Percentiles rank a stretch among this genome's conserved stretches.
phyloP scores from a whole-genome alignment of 2,888 invertebrate species.

The Epinotia brunnichana region DNA sequence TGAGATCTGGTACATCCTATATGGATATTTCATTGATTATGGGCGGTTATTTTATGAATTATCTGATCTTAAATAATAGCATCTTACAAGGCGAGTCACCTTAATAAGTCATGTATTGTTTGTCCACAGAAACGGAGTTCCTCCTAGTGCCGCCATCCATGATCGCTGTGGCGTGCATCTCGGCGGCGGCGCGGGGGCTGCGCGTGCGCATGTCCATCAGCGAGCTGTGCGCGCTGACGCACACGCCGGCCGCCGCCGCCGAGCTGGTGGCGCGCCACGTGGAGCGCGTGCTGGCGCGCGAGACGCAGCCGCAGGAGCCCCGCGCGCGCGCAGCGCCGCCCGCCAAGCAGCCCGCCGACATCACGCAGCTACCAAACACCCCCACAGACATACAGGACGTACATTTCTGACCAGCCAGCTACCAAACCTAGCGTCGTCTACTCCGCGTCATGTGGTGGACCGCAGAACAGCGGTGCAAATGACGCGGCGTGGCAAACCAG shows the following conservation, averaged over 20 bases:
- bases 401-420: conserved; percentile 72
- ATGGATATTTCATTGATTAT: too few species aligned
- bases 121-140: conserved; percentile 87
- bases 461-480: not conserved
- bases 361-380: conserved; percentile 81
- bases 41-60: too few species aligned
- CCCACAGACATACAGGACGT: conserved; percentile 87
- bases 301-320: conserved; percentile 79
- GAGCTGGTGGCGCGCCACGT: conserved; percentile 84
- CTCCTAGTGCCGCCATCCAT: conserved; percentile 88
- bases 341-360: conserved; percentile 65
- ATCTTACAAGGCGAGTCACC: not conserved
- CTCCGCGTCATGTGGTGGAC: not conserved
- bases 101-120: conserved; percentile 46
- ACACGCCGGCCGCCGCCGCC: conserved; percentile 78
- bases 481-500: not conserved
- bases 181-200: conserved; percentile 86
- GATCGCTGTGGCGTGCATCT: conserved; percentile 88
- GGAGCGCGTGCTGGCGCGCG: conserved; percentile 84
- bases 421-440: conserved; percentile 1
- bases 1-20: too few species aligned
- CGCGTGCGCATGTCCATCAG: conserved; percentile 75
- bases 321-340: conserved; percentile 63
- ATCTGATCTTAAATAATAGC: too few species aligned
- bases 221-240: conserved; percentile 76